Conservation (phyloP, 2,888 invertebrate genomes). For the Macrosoma leucophasiata region DNA sequence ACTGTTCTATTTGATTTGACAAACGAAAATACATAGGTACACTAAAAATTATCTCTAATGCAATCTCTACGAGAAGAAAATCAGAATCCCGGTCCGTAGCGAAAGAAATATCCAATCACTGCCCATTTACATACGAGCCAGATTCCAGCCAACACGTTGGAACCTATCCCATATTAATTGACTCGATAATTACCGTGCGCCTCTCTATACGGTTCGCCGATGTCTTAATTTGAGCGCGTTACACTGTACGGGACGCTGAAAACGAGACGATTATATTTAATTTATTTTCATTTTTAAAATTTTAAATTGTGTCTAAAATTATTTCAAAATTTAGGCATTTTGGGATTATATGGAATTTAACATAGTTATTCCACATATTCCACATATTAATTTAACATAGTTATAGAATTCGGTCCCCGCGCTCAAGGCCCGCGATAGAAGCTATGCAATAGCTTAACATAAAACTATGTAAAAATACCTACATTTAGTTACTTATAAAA, state of each 20-base stretch:
- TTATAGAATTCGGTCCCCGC: too few relatives aligned
- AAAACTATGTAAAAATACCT: too few relatives aligned
- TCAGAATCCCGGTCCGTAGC: not conserved
- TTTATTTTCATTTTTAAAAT: too few relatives aligned
- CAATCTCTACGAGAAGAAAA: not conserved
- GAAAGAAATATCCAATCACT: constrained; percentile 16
- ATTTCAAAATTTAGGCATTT: too few relatives aligned
- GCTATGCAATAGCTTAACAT: too few relatives aligned
- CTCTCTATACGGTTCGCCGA: constrained; percentile 24
- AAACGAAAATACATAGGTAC: not conserved
- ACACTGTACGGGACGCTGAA: constrained; percentile 33
- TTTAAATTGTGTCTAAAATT: too few relatives aligned
- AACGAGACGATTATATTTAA: constrained; percentile 11
- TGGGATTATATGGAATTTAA: too few relatives aligned
- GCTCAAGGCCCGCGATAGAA: too few relatives aligned
- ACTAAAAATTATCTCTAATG: constrained; percentile 1
- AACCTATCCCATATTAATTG: constrained; percentile 40
- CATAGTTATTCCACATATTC: too few relatives aligned
- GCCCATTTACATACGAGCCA: constrained; percentile 22
- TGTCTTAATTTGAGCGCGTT: constrained; percentile 36
- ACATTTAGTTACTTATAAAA: too few relatives aligned
- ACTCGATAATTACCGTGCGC: constrained; percentile 30
- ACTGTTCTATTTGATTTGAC: not conserved
- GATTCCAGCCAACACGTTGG: too few relatives aligned
- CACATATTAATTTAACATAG: too few relatives aligned